A percentile compares a stretch with the other conserved stretches of the same genome.
Evolutionary conservation across 2,113 vertebrate genomes (phyloP).

Genomic region (Campylomormyrus tamandua): DNA sequence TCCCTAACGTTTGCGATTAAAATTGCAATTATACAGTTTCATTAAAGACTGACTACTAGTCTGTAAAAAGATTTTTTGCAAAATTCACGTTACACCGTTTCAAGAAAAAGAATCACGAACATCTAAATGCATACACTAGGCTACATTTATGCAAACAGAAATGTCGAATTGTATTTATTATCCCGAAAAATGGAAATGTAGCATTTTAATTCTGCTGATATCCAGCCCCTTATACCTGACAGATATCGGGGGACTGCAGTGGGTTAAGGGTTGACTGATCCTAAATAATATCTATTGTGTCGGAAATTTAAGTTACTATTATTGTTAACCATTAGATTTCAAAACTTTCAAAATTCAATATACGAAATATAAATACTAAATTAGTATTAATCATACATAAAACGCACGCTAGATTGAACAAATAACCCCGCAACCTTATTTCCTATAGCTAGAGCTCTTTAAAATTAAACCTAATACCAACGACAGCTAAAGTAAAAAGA

Average conservation of each 20-base stretch:
- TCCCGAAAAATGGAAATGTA: background rate
- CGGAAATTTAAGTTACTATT: background rate
- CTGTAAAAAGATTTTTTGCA: background rate
- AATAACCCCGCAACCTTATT: background rate
- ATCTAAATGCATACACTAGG: background rate
- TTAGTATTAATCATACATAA: background rate
- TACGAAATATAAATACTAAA: background rate
- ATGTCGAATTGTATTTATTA: background rate
- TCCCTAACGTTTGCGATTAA: background rate
- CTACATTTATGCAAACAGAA: background rate
- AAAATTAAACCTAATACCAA: background rate
- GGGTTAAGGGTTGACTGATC: background rate
- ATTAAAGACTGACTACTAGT: background rate
- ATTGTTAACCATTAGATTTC: background rate
- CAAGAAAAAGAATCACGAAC: background rate
- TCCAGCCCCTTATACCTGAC: background rate
- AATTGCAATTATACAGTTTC: background rate
- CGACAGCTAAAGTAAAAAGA: background rate
- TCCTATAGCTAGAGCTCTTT: background rate
- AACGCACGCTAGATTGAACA: background rate
- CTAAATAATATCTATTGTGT: background rate
- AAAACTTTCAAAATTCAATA: background rate
- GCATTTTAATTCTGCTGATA: background rate
- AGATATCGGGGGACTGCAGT: background rate
- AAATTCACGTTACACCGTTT: background rate